Base-by-base conservation (phyloP, 92 coral and sea anemone species). In the Plumapathes pennacea region DNA sequence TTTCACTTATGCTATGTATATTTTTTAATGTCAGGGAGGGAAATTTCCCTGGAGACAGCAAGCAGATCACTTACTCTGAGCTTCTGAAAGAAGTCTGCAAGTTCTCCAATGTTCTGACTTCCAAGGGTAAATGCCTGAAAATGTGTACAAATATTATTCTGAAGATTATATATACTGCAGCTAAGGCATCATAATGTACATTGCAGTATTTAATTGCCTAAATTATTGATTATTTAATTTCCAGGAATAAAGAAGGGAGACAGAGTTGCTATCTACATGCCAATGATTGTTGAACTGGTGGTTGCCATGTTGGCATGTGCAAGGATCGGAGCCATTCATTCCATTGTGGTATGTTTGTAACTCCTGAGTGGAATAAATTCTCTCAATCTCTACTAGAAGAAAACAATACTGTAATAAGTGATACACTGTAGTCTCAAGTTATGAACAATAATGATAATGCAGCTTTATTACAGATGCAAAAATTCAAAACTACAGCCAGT, bases 291-390 rank as follows among this genome's bases (percentile, higher is more conserved):
- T 43, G 98, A 92, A 74, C 88, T 92, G 42, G 98, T 92, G 31
- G 84, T 92, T 46, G 96, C 89, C 33, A 92, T 92, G 98, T 69
- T 92, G 64, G 96, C 96, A 10, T 92, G 98, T 74, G 98, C 96
- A 30, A 67, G 96, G 30, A 84, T 92, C 52, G 98, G 98, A 38
- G 98, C 98, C 60, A 72, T 88, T 10, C 96, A 88, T 38, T 92
- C 98, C 11, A 92, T 92, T 58, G 98, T 92, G 91, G 98, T 92
- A n/a, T n/a, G n/a, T n/a, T n/a, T n/a, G n/a, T n/a, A n/a, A n/a
- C n/a, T n/a, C n/a, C n/a, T n/a, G n/a, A n/a, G n/a, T n/a, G n/a
- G n/a, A n/a, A n/a, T n/a, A n/a, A n/a, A n/a, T n/a, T n/a, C n/a
- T n/a, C n/a, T n/a, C n/a, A n/a, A n/a, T n/a, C n/a, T n/a, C n/a